Conservation (phyloP, 2,113 vertebrate genomes). For the Ictidomys tridecemlineatus region DNA sequence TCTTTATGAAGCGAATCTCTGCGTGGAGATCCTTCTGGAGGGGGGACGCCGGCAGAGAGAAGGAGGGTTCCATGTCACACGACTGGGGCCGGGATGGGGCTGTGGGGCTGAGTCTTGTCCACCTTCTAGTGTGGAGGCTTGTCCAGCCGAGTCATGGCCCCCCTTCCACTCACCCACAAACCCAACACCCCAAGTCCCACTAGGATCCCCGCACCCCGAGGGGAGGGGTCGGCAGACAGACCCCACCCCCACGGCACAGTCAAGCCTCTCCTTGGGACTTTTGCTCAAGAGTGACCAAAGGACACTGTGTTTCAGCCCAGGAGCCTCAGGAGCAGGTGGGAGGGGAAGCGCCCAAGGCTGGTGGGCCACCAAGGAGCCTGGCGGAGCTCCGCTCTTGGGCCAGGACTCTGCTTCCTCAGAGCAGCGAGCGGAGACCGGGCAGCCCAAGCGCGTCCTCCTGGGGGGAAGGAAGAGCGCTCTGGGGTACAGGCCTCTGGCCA, state of each 20-base stretch:
- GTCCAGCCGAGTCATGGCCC: neutral
- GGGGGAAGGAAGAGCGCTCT: neutral
- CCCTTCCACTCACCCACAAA: neutral
- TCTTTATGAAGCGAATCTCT: constrained; percentile 15
- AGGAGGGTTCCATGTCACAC: neutral
- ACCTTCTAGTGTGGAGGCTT: neutral
- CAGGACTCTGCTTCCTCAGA: neutral
- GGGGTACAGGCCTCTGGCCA: neutral
- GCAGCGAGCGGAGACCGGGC: neutral
- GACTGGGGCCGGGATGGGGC: neutral
- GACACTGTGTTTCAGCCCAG: neutral
- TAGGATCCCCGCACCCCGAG: neutral
- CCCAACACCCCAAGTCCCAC: neutral
- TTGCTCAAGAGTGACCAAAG: neutral
- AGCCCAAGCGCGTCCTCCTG: neutral
- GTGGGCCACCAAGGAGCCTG: no score
- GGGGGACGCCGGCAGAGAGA: neutral
- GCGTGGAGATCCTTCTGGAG: constrained; percentile 2
- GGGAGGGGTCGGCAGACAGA: neutral
- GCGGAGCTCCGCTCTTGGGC: neutral
- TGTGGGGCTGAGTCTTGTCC: neutral
- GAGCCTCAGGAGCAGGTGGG: neutral
- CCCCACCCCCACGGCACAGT: neutral
- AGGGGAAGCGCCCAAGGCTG: neutral
- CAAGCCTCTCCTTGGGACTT: neutral